Percentiles rank a stretch among this genome's conserved stretches.
phyloP scores from a whole-genome alignment of 2,888 invertebrate genomes.

The Venustoraphidia nigricollis region DNA sequence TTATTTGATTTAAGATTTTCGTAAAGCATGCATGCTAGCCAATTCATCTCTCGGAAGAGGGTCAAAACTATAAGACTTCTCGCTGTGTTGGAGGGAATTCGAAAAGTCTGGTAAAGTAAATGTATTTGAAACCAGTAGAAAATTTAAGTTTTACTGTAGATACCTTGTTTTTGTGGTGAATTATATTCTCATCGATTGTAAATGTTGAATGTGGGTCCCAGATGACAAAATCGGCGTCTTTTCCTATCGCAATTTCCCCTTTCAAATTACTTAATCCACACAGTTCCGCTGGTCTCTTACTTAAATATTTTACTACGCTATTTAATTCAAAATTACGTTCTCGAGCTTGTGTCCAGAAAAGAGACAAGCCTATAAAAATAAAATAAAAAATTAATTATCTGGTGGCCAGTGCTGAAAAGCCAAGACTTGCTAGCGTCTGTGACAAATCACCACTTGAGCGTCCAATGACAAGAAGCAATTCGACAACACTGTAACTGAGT shows the following conservation, averaged over 20 bases:
- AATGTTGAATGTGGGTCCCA: slow-evolving; percentile 50
- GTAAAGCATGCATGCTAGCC: background rate
- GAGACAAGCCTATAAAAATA: slow-evolving; percentile 36
- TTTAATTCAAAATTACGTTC: slow-evolving; percentile 34
- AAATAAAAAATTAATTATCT: slow-evolving; percentile 2
- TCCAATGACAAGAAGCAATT: background rate
- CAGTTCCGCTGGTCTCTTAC: slow-evolving; percentile 41
- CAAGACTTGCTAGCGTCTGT: background rate
- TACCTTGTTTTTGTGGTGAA: slow-evolving; percentile 56
- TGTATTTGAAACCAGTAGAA: slow-evolving; percentile 5
- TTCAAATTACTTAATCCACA: slow-evolving; percentile 44
- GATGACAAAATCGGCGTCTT: slow-evolving; percentile 56
- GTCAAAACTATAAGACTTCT: too few species aligned
- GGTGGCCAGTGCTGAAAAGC: background rate
- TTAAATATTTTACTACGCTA: slow-evolving; percentile 42
- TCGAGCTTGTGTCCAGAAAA: slow-evolving; percentile 51
- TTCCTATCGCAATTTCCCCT: slow-evolving; percentile 42
- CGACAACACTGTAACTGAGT: too few species aligned
- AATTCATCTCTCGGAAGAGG: background rate
- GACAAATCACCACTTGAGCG: background rate
- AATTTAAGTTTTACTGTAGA: slow-evolving; percentile 3
- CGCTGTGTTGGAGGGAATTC: too few species aligned
- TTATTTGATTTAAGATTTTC: too few species aligned
- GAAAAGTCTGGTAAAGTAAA: background rate
- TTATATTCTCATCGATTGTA: slow-evolving; percentile 35